Evolutionary conservation across 2,888 invertebrate species (phyloP), one percentile per base, ranked within the genome.

Genomic region (Calliphora vomitoria): DNA sequence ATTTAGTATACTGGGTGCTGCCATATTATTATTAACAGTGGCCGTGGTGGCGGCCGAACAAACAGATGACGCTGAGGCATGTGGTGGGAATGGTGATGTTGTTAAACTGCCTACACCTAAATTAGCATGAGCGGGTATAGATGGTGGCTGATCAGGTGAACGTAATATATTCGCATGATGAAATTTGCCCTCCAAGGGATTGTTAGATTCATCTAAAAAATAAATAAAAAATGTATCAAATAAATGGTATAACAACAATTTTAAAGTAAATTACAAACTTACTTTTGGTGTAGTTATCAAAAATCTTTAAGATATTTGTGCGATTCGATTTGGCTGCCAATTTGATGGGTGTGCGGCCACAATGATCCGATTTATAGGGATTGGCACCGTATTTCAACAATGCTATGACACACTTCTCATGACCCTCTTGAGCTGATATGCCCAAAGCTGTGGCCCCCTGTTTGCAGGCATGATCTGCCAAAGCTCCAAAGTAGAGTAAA

Each of bases 341-440:
- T 90, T 98, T 96, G 15, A 97, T 95, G 0, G 98, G 97, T 60
- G 97, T 98, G 25, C 98, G 95, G 90, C 97, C 98, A 91, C 97
- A 98, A 85, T 97, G 96, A 91, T 97, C 97, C 0, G 97, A 97
- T 91, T 97, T 97, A 90, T 96, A 95, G 0, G 97, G 98, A 93
- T 97, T 97, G 0, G 97, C 98, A 18, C 97, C 97, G 89, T 97
- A 97, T 90, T 97, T 97, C 58, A 97, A 93, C 41, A 98, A 94
- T 91, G 96, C 97, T 82, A 97, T 95, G 0, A 99, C 99, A 91
- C 98, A 98, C 88, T 97, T 96, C 90, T 98, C 98, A 92, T 98
- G 98, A 0, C 99, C 99, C 93, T 99, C 99, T 93, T 99, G 99
- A 0, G 99, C 98, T 0, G 99, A 98, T 83, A 99, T 98, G 90